A percentile compares a stretch with the other conserved stretches of the same genome.
Conservation (phyloP, 2,888 invertebrate species). For the Rotaria macrura region DNA sequence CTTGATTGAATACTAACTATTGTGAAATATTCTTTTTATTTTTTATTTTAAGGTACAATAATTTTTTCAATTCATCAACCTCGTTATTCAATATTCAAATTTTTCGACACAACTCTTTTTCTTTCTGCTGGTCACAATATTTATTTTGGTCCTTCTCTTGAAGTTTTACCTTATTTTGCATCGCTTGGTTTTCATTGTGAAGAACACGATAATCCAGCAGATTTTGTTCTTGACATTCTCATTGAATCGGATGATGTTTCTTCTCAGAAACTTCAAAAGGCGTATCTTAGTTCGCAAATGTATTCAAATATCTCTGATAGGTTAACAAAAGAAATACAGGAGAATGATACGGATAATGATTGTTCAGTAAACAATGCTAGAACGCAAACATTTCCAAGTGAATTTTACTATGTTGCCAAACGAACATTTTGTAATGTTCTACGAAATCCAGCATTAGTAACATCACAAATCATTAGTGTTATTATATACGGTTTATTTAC, state of each 20-base stretch:
- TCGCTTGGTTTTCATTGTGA: not conserved
- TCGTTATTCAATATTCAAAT: not conserved
- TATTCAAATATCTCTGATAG: too few species aligned
- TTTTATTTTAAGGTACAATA: slow-evolving; percentile 41
- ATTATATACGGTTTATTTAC: slow-evolving; percentile 45
- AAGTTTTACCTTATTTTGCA: not conserved
- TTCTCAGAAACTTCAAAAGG: too few species aligned
- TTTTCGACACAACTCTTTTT: slow-evolving; percentile 44
- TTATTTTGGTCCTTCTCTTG: slow-evolving; percentile 42
- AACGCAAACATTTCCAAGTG: too few species aligned
- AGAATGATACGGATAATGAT: too few species aligned
- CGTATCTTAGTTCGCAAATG: too few species aligned
- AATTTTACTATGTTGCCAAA: too few species aligned
- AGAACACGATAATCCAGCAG: not conserved
- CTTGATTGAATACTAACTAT: too few species aligned
- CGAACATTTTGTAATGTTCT: too few species aligned
- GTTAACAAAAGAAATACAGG: too few species aligned
- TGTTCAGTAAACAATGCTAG: too few species aligned
- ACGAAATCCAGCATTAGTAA: too few species aligned
- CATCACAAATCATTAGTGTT: slow-evolving; percentile 42
- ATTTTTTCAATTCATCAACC: slow-evolving; percentile 43
- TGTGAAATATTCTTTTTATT: slow-evolving; percentile 38
- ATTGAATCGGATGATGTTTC: too few species aligned
- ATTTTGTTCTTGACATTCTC: not conserved
- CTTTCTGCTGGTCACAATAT: slow-evolving; percentile 43